Conservation (phyloP, 2,797 vertebrate genomes). For the Cyprinodon diabolis region DNA sequence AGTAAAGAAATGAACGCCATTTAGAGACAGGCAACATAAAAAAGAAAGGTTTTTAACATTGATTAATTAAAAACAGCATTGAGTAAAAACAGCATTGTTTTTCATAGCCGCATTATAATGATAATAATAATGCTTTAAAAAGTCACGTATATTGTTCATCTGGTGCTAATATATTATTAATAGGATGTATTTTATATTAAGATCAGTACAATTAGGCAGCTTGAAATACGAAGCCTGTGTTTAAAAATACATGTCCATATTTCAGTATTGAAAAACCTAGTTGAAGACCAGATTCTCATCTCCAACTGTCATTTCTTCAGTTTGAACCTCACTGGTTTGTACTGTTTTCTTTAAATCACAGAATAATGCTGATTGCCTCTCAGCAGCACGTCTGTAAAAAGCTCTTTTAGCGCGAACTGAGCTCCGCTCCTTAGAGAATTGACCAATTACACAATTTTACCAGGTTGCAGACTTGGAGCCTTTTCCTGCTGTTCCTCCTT, state of each 20-base stretch:
- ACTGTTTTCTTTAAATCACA: not conserved
- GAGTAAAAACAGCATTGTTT: too few species aligned
- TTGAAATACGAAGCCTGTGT: not conserved
- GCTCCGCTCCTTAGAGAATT: not conserved
- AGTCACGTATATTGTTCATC: not conserved
- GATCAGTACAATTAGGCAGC: not conserved
- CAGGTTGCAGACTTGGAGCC: conserved; percentile 17
- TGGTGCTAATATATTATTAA: not conserved
- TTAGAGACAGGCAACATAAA: too few species aligned
- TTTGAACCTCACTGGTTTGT: not conserved
- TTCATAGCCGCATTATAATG: too few species aligned
- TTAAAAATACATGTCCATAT: too few species aligned
- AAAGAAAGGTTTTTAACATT: too few species aligned
- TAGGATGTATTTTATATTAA: not conserved
- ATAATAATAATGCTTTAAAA: too few species aligned
- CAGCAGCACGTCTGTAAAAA: not conserved
- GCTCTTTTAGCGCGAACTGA: not conserved
- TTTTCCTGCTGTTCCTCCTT: conserved; percentile 12
- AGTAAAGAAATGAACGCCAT: too few species aligned
- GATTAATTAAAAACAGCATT: too few species aligned
- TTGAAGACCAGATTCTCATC: not conserved
- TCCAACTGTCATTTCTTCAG: not conserved
- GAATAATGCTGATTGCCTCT: conserved; percentile 3
- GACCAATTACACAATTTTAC: not conserved
- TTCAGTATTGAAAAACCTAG: not conserved